These are phyloP conservation scores for Columba guinea DNA, from an alignment of 2,797 vertebrate genomes.

Conservation along the genomic window DNA sequence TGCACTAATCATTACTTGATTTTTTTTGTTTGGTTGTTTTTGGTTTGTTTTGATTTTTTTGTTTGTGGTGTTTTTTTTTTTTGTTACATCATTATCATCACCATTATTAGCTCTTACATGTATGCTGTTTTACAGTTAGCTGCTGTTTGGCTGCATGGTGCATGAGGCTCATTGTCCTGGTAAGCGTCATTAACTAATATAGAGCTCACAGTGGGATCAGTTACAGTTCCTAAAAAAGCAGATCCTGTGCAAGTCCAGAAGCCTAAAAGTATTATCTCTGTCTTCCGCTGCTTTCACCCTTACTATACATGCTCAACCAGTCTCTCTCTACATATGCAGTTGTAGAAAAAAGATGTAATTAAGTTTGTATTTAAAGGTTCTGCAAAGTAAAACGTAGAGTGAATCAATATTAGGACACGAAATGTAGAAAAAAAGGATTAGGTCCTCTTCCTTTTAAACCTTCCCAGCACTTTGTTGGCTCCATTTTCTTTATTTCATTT, in stretches of 20 bases:
- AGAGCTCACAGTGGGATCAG: conserved; percentile 71
- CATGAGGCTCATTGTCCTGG: conserved; percentile 89
- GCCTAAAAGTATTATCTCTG: conserved; percentile 2
- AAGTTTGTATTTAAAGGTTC: background rate
- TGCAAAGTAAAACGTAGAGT: background rate
- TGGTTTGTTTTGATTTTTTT: background rate
- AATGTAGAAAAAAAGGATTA: background rate
- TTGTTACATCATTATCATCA: conserved; percentile 48
- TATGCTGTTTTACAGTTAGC: conserved; percentile 98
- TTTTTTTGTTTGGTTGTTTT: background rate
- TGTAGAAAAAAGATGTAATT: background rate
- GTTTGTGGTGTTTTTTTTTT: background rate
- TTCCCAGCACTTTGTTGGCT: background rate
- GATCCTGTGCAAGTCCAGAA: background rate
- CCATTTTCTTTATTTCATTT: background rate
- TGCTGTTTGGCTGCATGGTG: conserved; percentile 94
- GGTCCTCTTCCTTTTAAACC: background rate
- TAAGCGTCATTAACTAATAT: conserved; percentile 84
- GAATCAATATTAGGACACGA: background rate
- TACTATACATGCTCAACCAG: background rate
- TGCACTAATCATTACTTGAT: conserved; percentile 58
- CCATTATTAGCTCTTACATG: conserved; percentile 81
- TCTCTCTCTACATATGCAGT: background rate
- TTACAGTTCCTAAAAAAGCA: conserved; percentile 35
- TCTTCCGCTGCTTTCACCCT: conserved; percentile 11